Evolutionary conservation across 2,888 invertebrate species (phyloP), one percentile per base, ranked within the genome.

Genomic region (Romanomermis culicivorax): DNA sequence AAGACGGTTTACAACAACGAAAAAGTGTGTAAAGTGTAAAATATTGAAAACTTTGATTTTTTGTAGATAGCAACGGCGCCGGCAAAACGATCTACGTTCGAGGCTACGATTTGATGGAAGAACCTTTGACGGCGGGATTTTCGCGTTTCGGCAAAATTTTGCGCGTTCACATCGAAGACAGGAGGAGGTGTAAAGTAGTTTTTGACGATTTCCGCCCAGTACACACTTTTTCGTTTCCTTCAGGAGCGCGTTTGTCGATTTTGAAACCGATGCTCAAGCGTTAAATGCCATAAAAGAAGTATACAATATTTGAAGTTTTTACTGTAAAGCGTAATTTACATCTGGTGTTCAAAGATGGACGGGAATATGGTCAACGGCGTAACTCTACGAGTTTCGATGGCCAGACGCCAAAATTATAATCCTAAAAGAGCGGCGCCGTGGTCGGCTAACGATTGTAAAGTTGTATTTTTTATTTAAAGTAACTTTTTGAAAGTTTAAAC

Each of bases 301-400:
- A 43, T n/a, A n/a, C n/a, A n/a, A n/a, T n/a, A n/a, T n/a, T n/a
- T n/a, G n/a, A n/a, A n/a, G n/a, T n/a, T n/a, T n/a, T n/a, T n/a
- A n/a, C n/a, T n/a, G n/a, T n/a, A n/a, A n/a, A n/a, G n/a, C n/a
- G n/a, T n/a, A n/a, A n/a, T n/a, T n/a, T n/a, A n/a, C n/a, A n/a
- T n/a, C n/a, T n/a, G n/a, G n/a, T n/a, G n/a, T n/a, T n/a, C n/a
- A n/a, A 29, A 60, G 60, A 55, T 60, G 59, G 55, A 60, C 42
- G 56, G 52, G 2, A 57, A 56, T 29, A 55, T 55, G 51, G 52
- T 60, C 17, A 53, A 55, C 26, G 58, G 58, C 2, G 45, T 55
- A n/a, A 58, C 56, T 1, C 29, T 60, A 1, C 52, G 52, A 3
- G 60, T 60, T 14, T 57, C 58, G 1, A 57, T 57, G 52, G 60